Conservation (phyloP, 2,797 vertebrate genomes). For the Paedocypris micromegethes region DNA sequence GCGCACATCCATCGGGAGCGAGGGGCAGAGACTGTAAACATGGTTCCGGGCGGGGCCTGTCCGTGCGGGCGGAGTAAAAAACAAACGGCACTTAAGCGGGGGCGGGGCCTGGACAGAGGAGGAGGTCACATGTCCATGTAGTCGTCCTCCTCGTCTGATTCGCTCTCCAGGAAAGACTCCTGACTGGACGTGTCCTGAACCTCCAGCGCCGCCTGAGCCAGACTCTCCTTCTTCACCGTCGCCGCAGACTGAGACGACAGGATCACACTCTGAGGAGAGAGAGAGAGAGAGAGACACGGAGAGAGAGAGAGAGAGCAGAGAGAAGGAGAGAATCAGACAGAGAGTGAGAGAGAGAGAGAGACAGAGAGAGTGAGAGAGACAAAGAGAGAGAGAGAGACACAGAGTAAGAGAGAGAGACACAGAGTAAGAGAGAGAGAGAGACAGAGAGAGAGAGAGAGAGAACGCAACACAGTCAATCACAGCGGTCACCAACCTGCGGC, state of each 20-base stretch:
- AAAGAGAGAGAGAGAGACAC: not conserved
- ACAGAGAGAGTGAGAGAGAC: too few relatives aligned
- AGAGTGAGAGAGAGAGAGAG: not conserved
- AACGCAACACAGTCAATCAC: too few relatives aligned
- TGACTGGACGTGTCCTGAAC: conserved; percentile 97
- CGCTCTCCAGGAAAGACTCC: conserved; percentile 95
- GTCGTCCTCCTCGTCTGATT: conserved; percentile 91
- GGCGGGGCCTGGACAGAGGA: conserved; percentile 38
- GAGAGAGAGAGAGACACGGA: not conserved
- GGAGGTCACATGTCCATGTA: conserved; percentile 85
- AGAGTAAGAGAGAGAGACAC: not conserved
- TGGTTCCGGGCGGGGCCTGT: too few relatives aligned
- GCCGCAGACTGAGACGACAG: conserved; percentile 96
- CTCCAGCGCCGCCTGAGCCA: conserved; percentile 93
- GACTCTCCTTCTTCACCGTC: conserved; percentile 93
- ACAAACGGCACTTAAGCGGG: conserved; percentile 55
- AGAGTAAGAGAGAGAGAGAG: not conserved
- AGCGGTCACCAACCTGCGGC: too few relatives aligned
- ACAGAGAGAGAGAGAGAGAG: not conserved
- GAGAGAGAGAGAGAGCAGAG: not conserved
- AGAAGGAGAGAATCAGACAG: too few relatives aligned
- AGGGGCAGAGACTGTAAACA: too few relatives aligned
- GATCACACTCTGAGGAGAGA: conserved; percentile 83
- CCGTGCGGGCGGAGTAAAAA: conserved; percentile 39
- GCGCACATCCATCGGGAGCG: too few relatives aligned